Evolutionary conservation across 2,888 invertebrate genomes (phyloP).

Genomic region (Calliphora vomitoria): DNA sequence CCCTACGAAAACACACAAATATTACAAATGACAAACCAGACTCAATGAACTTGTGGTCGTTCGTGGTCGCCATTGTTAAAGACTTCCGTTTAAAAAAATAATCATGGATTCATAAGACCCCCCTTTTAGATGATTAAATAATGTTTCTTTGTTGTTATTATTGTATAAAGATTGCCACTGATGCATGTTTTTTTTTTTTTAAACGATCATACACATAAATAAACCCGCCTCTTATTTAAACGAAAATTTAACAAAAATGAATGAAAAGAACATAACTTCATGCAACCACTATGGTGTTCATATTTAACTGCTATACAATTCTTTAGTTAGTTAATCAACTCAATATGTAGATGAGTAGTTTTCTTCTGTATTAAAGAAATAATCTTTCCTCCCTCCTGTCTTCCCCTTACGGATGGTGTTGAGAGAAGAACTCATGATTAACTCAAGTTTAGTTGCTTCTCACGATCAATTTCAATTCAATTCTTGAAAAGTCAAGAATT

Average conservation of each 20-base stretch:
- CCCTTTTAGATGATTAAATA: slow-evolving; percentile 62
- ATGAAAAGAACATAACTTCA: slow-evolving; percentile 41
- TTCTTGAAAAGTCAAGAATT: slow-evolving; percentile 64
- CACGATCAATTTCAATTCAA: slow-evolving; percentile 70
- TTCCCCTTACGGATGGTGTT: neutral
- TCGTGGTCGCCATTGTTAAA: slow-evolving; percentile 67
- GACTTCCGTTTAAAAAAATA: slow-evolving; percentile 65
- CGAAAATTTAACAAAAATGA: slow-evolving; percentile 47
- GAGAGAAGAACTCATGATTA: slow-evolving; percentile 27
- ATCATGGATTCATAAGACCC: slow-evolving; percentile 12
- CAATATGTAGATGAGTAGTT: too few relatives aligned
- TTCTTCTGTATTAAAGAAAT: neutral
- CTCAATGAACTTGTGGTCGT: slow-evolving; percentile 36
- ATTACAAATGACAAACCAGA: slow-evolving; percentile 35
- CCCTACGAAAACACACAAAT: neutral
- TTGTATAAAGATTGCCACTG: neutral
- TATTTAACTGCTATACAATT: neutral
- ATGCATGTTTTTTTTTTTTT: slow-evolving; percentile 18
- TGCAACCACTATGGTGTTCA: neutral
- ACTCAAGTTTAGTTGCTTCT: slow-evolving; percentile 64
- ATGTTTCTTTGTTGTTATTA: neutral
- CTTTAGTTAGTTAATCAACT: neutral
- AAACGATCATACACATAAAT: slow-evolving; percentile 62
- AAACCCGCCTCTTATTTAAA: slow-evolving; percentile 61
- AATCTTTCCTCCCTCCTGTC: neutral